phyloP scores from a whole-genome alignment of 1,140 invertebrate genomes.

The Tachypleus tridentatus region DNA sequence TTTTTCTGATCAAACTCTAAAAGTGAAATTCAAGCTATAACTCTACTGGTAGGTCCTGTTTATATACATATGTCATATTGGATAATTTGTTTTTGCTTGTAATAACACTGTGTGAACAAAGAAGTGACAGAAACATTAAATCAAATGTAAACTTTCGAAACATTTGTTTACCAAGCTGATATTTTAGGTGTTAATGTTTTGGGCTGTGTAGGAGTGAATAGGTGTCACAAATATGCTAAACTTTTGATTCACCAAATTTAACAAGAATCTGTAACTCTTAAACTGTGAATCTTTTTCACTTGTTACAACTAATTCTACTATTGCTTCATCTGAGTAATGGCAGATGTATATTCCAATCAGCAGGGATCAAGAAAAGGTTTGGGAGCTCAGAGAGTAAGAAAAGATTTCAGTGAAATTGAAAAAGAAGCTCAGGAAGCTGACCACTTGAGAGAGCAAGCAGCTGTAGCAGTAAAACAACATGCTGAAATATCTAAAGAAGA shows the following conservation, averaged over 20 bases:
- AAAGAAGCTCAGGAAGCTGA: constrained; percentile 69
- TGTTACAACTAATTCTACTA: neutral
- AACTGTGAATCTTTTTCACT: neutral
- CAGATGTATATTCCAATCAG: constrained; percentile 34
- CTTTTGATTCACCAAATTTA: neutral
- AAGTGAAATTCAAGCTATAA: too few relatives aligned
- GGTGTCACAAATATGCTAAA: too few relatives aligned
- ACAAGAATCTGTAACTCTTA: neutral
- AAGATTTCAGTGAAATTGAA: constrained; percentile 93
- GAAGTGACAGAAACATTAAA: too few relatives aligned
- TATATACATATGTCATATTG: too few relatives aligned
- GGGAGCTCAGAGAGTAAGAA: constrained; percentile 87
- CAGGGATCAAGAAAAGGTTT: constrained; percentile 78
- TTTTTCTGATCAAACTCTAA: too few relatives aligned
- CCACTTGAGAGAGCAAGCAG: constrained; percentile 44
- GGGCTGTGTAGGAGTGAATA: too few relatives aligned
- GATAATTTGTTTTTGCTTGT: too few relatives aligned
- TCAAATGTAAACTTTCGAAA: too few relatives aligned
- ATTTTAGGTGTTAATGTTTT: too few relatives aligned
- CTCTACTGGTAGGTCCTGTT: too few relatives aligned
- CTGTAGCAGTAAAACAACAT: constrained; percentile 41
- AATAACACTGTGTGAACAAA: too few relatives aligned
- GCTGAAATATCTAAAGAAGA: constrained; percentile 41
- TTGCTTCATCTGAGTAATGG: neutral
- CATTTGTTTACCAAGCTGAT: too few relatives aligned